Base-by-base conservation (phyloP, 53 echinoderm and acorn worm species). In the Luidia sarsii region DNA sequence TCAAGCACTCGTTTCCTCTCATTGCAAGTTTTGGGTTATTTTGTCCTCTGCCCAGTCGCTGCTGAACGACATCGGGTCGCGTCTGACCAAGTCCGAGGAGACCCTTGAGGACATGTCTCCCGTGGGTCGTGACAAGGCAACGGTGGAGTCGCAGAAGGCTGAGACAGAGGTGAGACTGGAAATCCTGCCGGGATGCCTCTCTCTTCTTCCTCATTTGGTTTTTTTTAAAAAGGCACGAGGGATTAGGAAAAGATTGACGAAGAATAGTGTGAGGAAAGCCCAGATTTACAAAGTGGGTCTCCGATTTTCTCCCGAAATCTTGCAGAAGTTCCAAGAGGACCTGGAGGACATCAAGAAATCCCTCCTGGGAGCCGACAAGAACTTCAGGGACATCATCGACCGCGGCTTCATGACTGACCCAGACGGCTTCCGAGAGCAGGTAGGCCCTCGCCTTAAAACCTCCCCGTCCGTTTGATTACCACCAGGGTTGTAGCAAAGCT, bases 331-430 rank as follows among this genome's bases (percentile, higher is more conserved):
- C 70, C 89, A 99, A 48, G 89, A 89, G 36, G 86, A 89, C 35
- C 84, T 99, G 70, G 93, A 99, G 30, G 74, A 87, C 66, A 84
- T 93, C 69, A 99, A 94, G 88, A 88, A 87, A 49, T 83, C 84
- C 5, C 89, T 99, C 64, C 62, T 94, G 61, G 91, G 85, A 49
- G 99, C 89, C 2, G 89, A 91, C 53, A 86, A 85, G 31, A 75
- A 64, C 64, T 91, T 91, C 85, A 86, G 90, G 3, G 99, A 99
- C 82, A 93, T 99, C 84, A 91, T 99, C 63, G 93, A 93, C 85
- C 83, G 84, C 5, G 99, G 99, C 31, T 99, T 80, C 87, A 86
- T 91, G 72, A 81, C 94, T 1, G 99, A 99, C 59, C 86, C 88
- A 10, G 89, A 94, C 48, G 90, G 80, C 36, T 94, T 99, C 90